Conservation (phyloP, 2,797 vertebrate genomes). For the Muscicapa comitata region DNA sequence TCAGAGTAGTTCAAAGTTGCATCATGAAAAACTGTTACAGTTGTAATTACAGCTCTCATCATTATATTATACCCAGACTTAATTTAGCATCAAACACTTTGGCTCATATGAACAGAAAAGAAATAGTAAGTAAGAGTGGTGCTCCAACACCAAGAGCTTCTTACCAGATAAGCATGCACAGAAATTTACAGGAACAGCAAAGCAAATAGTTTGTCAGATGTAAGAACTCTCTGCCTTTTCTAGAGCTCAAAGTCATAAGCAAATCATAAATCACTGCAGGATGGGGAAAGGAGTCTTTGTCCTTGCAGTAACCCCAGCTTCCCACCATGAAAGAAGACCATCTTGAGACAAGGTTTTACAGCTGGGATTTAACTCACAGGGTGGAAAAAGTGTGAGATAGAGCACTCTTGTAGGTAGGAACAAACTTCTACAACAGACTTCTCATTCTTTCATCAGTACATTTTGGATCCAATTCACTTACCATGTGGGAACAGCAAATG, state of each 20-base stretch:
- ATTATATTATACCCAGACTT: neutral
- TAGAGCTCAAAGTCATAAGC: neutral
- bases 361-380: slow-evolving; percentile 25
- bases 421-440: slow-evolving; percentile 42
- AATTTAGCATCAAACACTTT: neutral
- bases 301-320: slow-evolving; percentile 7
- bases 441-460: slow-evolving; percentile 47
- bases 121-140: neutral
- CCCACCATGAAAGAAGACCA: neutral
- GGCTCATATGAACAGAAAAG: neutral
- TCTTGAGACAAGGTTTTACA: slow-evolving; percentile 19
- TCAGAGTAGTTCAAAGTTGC: neutral
- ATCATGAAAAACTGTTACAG: neutral
- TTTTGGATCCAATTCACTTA: slow-evolving; percentile 60
- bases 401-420: slow-evolving; percentile 14
- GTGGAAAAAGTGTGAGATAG: slow-evolving; percentile 2
- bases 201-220: neutral
- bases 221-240: neutral
- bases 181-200: neutral
- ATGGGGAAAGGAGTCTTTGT: neutral
- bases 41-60: neutral
- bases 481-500: slow-evolving; percentile 67
- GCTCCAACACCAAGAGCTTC: neutral
- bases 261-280: slow-evolving; percentile 6
- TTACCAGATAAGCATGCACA: neutral